phyloP scores from a whole-genome alignment of 1,140 invertebrate genomes.

The Copidosoma floridanum region DNA sequence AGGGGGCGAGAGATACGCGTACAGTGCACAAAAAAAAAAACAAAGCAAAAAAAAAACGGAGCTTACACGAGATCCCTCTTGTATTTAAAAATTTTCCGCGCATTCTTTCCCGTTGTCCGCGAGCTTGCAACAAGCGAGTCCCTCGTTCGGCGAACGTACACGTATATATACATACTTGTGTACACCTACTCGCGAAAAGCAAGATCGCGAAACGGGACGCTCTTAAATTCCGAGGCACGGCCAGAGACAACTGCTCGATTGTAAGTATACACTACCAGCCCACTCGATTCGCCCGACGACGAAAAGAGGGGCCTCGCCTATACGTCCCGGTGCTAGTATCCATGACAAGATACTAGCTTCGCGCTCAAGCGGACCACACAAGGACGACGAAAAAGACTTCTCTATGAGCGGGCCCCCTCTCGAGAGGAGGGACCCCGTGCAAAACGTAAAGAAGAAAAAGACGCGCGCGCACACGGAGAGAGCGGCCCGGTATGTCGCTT shows the following conservation, averaged over 20 bases:
- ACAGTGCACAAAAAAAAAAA: not conserved
- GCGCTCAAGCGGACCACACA: constrained; percentile 13
- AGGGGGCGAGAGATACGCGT: not conserved
- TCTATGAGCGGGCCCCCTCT: no score
- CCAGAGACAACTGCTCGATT: constrained; percentile 5
- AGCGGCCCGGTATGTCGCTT: not conserved
- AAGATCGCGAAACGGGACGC: constrained; percentile 7
- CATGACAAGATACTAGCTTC: constrained; percentile 20
- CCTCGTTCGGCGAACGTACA: not conserved
- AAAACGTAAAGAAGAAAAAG: not conserved
- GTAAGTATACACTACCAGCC: no score
- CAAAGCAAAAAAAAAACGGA: no score
- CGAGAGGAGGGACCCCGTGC: not conserved
- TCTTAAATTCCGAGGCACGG: constrained; percentile 17
- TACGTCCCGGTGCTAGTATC: constrained; percentile 5
- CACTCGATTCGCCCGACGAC: constrained; percentile 14
- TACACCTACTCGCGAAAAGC: constrained; percentile 3
- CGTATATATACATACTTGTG: not conserved
- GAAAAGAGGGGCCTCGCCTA: no score
- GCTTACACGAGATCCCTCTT: constrained; percentile 17
- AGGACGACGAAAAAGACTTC: no score
- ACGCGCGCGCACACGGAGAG: not conserved
- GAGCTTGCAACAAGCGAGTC: not conserved
- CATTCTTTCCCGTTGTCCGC: constrained; percentile 8
- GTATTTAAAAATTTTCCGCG: constrained; percentile 23